Evolutionary conservation across 1,140 invertebrate species (phyloP).

Genomic region (Heliconius himera): DNA sequence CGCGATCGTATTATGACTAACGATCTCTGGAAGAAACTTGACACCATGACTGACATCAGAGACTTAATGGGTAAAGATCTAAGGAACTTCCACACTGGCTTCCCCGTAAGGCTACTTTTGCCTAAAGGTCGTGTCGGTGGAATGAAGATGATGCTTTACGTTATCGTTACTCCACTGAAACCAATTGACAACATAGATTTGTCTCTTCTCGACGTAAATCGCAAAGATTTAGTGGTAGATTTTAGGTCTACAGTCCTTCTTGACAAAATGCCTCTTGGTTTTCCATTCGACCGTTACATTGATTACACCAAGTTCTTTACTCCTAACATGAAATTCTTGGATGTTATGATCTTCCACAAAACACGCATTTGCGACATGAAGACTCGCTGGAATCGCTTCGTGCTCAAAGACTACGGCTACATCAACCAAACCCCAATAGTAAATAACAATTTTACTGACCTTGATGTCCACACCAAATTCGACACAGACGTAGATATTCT

Average conservation of each 20-base stretch:
- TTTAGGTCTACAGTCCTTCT: slow-evolving; percentile 66
- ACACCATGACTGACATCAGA: slow-evolving; percentile 59
- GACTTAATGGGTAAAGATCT: slow-evolving; percentile 46
- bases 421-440: slow-evolving; percentile 43
- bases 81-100: slow-evolving; percentile 52
- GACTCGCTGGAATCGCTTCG: slow-evolving; percentile 63
- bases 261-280: slow-evolving; percentile 84
- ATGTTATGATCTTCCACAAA: slow-evolving; percentile 84
- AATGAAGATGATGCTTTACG: slow-evolving; percentile 82
- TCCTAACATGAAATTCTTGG: slow-evolving; percentile 83
- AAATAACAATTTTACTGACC: slow-evolving; percentile 50
- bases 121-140: slow-evolving; percentile 84
- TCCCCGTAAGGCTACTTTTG: slow-evolving; percentile 83
- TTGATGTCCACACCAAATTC: slow-evolving; percentile 64
- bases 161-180: slow-evolving; percentile 72
- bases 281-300: slow-evolving; percentile 85
- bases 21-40: slow-evolving; percentile 72
- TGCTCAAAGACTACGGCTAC: slow-evolving; percentile 64
- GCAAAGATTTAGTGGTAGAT: slow-evolving; percentile 53
- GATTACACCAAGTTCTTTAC: slow-evolving; percentile 75
- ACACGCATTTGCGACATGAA: slow-evolving; percentile 67
- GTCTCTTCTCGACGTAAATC: slow-evolving; percentile 51
- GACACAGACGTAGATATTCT: background rate
- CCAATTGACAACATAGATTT: slow-evolving; percentile 59
- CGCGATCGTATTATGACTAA: slow-evolving; percentile 66